Percentiles rank a stretch among this genome's conserved stretches.
Conservation (phyloP, 2,113 vertebrate species). For the Petrocephalus microphthalmus region DNA sequence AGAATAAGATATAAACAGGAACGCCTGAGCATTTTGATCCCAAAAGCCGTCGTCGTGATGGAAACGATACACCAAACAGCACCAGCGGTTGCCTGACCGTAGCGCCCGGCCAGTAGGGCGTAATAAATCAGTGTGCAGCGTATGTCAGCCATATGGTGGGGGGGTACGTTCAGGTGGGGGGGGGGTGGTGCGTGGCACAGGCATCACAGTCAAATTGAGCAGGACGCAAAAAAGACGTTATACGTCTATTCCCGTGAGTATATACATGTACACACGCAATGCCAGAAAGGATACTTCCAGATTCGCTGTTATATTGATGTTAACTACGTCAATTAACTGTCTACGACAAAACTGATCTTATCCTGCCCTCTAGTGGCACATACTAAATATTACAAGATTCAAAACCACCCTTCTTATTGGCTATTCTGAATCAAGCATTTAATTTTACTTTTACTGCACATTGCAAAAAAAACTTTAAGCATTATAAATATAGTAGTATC, state of each 20-base stretch:
- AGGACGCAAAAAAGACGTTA: background rate
- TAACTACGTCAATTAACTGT: background rate
- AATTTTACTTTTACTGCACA: background rate
- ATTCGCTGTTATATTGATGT: background rate
- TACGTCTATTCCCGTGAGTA: background rate
- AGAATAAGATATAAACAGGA: conserved; percentile 36
- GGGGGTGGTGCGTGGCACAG: background rate
- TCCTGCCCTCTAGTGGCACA: conserved; percentile 48
- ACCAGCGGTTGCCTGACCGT: background rate
- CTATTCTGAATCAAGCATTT: background rate
- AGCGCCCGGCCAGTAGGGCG: background rate
- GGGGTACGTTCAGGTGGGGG: background rate
- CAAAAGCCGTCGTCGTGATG: background rate
- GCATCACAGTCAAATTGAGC: background rate
- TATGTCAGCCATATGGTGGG: background rate
- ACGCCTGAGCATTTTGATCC: background rate
- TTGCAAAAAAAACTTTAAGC: background rate
- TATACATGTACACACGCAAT: background rate
- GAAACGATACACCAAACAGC: background rate
- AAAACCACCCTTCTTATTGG: background rate
- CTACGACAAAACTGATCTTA: conserved; percentile 14
- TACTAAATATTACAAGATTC: too few species aligned
- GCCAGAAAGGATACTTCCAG: background rate
- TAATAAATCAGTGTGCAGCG: background rate
- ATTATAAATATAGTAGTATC: background rate